These are phyloP conservation scores for Malurus melanocephalus DNA, from an alignment of 2,113 vertebrate species.

Conservation along the genomic window DNA sequence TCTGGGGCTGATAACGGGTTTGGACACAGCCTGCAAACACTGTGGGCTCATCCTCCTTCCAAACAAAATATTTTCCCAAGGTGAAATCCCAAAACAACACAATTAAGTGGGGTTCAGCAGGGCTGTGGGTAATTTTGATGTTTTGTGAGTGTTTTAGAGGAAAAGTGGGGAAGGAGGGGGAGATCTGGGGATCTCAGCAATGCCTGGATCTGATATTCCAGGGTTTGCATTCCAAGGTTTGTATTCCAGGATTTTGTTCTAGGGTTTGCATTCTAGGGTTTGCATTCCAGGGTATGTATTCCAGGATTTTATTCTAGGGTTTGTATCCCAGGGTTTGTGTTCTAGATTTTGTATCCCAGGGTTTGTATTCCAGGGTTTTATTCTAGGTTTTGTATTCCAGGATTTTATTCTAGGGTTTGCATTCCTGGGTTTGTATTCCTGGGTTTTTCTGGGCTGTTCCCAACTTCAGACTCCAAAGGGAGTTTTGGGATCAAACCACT, in stretches of 20 bases:
- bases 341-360: too few relatives aligned
- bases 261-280: neutral
- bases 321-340: neutral
- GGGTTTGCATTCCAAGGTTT: neutral
- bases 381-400: too few relatives aligned
- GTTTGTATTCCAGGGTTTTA: neutral
- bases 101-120: rapidly evolving
- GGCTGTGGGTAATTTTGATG: neutral
- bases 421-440: neutral
- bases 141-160: neutral
- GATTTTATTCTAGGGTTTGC: neutral
- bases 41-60: neutral
- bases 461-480: neutral
- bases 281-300: neutral
- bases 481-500: neutral
- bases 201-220: neutral
- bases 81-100: neutral
- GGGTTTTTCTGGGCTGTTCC: neutral
- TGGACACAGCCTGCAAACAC: neutral
- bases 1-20: neutral
- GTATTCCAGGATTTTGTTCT: neutral
- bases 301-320: neutral
- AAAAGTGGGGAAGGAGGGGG: neutral
- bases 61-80: neutral
- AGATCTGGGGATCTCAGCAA: neutral